Base-by-base conservation (phyloP, 2,113 vertebrate genomes). In the Gila orcuttii region DNA sequence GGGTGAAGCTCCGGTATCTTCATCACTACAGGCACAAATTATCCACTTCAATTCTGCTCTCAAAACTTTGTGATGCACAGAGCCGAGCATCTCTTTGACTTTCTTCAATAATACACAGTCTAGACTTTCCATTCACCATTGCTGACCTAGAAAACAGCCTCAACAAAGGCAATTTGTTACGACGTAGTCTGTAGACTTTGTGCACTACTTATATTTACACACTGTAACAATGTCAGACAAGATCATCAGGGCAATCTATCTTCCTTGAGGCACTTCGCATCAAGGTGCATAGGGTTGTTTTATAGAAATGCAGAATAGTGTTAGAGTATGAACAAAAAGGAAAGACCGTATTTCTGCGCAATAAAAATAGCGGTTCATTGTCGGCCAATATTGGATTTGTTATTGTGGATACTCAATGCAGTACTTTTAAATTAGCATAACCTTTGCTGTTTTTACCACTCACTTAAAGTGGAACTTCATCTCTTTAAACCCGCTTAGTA, bases 91-190 rank as follows among this genome's bases (percentile, higher is more conserved):
- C 21, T 62, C 57, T 25, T 74, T 1, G 12, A n/a, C 33, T 79
- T 79, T 79, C 21, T 60, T 42, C 23, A 36, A 6, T 25, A 39
- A 79, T 42, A 2, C 33, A 25, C 21, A 12, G 55, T n/a, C 52
- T 39, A 39, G 76, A 21, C 55, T 33, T 60, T 15, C 23, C 3
- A 62, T 62, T 62, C 36, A 11, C 23, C 2, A 17, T 5, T 25
- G 8, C 59, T 45, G 78, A 80, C 78, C 78, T 47, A 80, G n/a
- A 80, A 80, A 64, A 80, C 36, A 42, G 28, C 36, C n/a, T 80
- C 15, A 64, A 64, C 3, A 31, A 47, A 80, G 57, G n/a, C 59
- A 64, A 31, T 80, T 64, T 28, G n/a, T 80, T 47, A 80, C 2
- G 39, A 42, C 59, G 25, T 42, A 64, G n/a, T 62, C 79, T 64